phyloP scores from a whole-genome alignment of 2,797 vertebrate species.

The Poeciliopsis turneri region DNA sequence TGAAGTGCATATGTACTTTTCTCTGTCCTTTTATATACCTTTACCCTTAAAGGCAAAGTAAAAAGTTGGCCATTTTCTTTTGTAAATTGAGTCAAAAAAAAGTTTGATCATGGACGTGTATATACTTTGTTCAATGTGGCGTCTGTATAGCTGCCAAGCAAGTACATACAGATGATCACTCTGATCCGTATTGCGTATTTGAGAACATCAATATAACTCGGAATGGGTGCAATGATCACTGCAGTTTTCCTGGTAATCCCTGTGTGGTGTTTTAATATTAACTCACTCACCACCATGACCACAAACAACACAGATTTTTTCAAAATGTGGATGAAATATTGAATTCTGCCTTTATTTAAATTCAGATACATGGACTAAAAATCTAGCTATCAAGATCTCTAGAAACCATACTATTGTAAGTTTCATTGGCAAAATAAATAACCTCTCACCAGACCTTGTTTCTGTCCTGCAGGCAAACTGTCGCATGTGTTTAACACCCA shows the following conservation, averaged over 20 bases:
- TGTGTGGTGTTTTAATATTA: background rate
- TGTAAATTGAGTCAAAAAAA: too few species aligned
- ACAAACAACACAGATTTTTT: background rate
- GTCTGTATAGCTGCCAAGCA: background rate
- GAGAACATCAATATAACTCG: background rate
- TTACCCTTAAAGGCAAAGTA: too few species aligned
- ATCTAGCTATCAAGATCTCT: background rate
- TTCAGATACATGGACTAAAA: background rate
- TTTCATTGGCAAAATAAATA: conserved; percentile 49
- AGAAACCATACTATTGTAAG: background rate
- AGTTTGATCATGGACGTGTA: background rate
- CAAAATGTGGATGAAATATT: background rate
- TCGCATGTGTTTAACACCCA: conserved; percentile 61
- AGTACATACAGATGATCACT: background rate
- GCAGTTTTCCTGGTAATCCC: background rate
- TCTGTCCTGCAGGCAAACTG: conserved; percentile 56
- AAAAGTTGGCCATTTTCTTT: too few species aligned
- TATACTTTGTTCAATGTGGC: background rate
- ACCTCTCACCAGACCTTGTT: conserved; percentile 37
- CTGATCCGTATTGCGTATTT: background rate
- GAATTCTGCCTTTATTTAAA: background rate
- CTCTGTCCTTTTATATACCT: too few species aligned
- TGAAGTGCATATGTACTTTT: too few species aligned
- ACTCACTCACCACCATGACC: background rate
- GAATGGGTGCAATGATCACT: background rate